Conservation (phyloP, 1,140 invertebrate species). For the Zaprionus taronus region DNA sequence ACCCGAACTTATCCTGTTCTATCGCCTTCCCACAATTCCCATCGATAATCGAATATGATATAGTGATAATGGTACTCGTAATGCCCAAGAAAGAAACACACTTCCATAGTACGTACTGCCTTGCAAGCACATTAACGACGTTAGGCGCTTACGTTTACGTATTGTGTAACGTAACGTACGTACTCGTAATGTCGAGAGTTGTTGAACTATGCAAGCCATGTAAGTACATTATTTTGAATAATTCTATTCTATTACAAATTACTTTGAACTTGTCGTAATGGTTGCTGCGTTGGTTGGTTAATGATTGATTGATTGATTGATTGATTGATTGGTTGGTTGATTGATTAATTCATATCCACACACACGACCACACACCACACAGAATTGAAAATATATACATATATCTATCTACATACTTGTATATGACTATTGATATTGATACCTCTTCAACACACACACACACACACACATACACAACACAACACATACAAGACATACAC, state of each 20-base stretch:
- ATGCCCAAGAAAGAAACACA: slow-evolving; percentile 34
- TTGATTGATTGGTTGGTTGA: slow-evolving; percentile 71
- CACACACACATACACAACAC: slow-evolving; percentile 25
- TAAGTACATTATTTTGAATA: slow-evolving; percentile 81
- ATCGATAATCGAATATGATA: slow-evolving; percentile 38
- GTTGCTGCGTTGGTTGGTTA: slow-evolving; percentile 84
- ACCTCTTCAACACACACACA: slow-evolving; percentile 40
- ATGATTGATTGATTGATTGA: slow-evolving; percentile 78
- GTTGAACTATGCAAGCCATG: slow-evolving; percentile 76
- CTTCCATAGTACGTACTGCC: slow-evolving; percentile 74
- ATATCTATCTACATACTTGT: slow-evolving; percentile 60
- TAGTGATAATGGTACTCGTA: slow-evolving; percentile 38
- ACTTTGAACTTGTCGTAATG: slow-evolving; percentile 84
- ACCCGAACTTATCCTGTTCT: neutral
- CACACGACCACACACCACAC: slow-evolving; percentile 41
- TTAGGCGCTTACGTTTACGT: slow-evolving; percentile 28
- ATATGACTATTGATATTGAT: slow-evolving; percentile 54
- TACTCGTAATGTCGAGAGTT: slow-evolving; percentile 57
- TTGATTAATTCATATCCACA: slow-evolving; percentile 62
- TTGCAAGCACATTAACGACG: slow-evolving; percentile 68
- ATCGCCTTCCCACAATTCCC: neutral
- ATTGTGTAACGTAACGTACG: slow-evolving; percentile 30
- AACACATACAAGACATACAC: slow-evolving; percentile 22
- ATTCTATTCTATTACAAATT: slow-evolving; percentile 71
- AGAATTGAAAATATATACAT: slow-evolving; percentile 51